These are phyloP conservation scores for Mastomys coucha DNA, from an alignment of 2,113 vertebrate genomes.

Conservation along the genomic window DNA sequence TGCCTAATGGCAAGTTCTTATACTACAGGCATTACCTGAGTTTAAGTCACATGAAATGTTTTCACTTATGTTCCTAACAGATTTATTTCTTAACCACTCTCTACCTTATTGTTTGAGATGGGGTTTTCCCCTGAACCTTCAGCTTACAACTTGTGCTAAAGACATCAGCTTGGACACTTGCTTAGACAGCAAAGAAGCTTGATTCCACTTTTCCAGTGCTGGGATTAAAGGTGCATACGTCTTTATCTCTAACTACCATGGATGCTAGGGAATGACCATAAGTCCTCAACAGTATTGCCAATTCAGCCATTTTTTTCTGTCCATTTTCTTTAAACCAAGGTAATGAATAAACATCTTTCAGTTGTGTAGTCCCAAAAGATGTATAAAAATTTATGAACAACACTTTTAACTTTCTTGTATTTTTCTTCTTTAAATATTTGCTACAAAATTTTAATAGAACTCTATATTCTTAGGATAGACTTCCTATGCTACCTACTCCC, in stretches of 20 bases:
- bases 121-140: neutral
- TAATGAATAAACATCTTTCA: neutral
- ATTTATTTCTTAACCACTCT: neutral
- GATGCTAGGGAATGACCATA: neutral
- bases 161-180: too few species aligned
- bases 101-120: neutral
- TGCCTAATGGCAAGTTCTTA: neutral
- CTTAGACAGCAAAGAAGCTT: too few species aligned
- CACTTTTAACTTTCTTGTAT: neutral
- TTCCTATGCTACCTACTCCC: neutral
- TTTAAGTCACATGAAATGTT: neutral
- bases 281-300: neutral
- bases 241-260: neutral
- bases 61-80: neutral
- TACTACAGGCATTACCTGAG: neutral
- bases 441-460: neutral
- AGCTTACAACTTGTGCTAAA: neutral
- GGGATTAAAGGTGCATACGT: neutral
- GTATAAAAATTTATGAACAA: neutral
- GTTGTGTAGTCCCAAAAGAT: neutral
- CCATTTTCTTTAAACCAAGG: neutral
- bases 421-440: slow-evolving; percentile 1
- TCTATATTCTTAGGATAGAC: neutral
- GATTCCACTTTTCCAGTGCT: neutral
- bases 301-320: neutral